Evolutionary conservation across 2,797 vertebrate species (phyloP).

Genomic region (Spheniscus humboldti): DNA sequence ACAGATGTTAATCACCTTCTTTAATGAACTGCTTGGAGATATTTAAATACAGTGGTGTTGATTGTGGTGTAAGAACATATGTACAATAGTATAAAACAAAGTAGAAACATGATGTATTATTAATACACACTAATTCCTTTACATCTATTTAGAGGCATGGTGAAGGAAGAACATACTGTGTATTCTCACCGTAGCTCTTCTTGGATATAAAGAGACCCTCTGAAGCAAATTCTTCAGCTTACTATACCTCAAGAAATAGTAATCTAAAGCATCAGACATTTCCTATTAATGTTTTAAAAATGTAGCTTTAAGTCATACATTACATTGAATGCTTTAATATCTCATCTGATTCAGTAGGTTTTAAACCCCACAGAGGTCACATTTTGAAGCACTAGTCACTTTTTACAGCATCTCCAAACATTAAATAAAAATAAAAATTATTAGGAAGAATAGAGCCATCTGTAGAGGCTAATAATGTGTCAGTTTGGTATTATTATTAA

Average conservation of each 20-base stretch:
- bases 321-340: slow-evolving; percentile 69
- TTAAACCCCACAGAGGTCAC: slow-evolving; percentile 79
- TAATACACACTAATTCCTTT: slow-evolving; percentile 45
- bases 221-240: slow-evolving; percentile 71
- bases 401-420: slow-evolving; percentile 77
- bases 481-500: slow-evolving; percentile 65
- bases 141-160: slow-evolving; percentile 38
- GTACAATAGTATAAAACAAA: slow-evolving; percentile 57
- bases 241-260: slow-evolving; percentile 62
- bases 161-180: slow-evolving; percentile 29
- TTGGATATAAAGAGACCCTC: slow-evolving; percentile 66
- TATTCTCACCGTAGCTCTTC: slow-evolving; percentile 39
- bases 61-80: slow-evolving; percentile 54
- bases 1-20: slow-evolving; percentile 59
- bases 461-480: slow-evolving; percentile 55
- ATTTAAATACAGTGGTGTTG: slow-evolving; percentile 23
- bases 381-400: slow-evolving; percentile 74
- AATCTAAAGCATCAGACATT: slow-evolving; percentile 69
- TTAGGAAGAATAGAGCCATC: slow-evolving; percentile 65
- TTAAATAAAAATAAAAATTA: slow-evolving; percentile 80
- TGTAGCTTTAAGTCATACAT: slow-evolving; percentile 74
- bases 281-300: slow-evolving; percentile 78
- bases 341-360: slow-evolving; percentile 77
- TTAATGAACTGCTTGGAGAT: slow-evolving; percentile 59
- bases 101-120: slow-evolving; percentile 66